Percentiles rank a stretch among this genome's conserved stretches.
Evolutionary conservation across 2,888 invertebrate species (phyloP).

Genomic region (Hirtodrosophila confusa): DNA sequence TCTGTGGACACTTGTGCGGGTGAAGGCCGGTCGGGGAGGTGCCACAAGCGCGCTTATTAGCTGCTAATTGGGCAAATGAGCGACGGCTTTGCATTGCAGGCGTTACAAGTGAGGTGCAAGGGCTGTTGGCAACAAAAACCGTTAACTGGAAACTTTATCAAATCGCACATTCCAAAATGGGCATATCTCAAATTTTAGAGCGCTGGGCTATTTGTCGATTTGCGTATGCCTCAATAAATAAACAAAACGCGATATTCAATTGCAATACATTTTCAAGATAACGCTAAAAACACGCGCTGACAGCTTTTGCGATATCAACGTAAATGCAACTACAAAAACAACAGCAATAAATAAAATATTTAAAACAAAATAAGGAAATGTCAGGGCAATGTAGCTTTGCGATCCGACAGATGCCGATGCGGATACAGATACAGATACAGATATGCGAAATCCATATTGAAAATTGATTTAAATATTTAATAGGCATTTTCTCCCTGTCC

Average conservation of each 20-base stretch:
- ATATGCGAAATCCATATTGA: slow-evolving; percentile 71
- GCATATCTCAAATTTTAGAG: background rate
- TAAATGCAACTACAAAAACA: background rate
- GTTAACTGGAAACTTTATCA: slow-evolving; percentile 2
- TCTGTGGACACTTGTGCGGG: slow-evolving; percentile 29
- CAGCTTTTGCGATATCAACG: slow-evolving; percentile 51
- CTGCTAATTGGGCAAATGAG: slow-evolving; percentile 66
- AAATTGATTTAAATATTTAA: slow-evolving; percentile 80
- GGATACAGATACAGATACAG: slow-evolving; percentile 49
- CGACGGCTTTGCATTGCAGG: slow-evolving; percentile 32
- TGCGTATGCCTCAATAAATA: slow-evolving; percentile 41
- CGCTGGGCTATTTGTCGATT: slow-evolving; percentile 1
- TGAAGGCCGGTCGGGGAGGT: slow-evolving; percentile 1
- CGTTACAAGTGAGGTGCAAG: background rate
- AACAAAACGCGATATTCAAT: slow-evolving; percentile 37
- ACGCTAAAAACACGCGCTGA: slow-evolving; percentile 43
- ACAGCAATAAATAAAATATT: slow-evolving; percentile 47
- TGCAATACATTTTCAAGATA: slow-evolving; percentile 62
- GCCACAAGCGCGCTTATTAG: slow-evolving; percentile 64
- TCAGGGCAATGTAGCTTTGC: slow-evolving; percentile 54
- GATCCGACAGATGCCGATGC: slow-evolving; percentile 48
- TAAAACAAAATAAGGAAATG: slow-evolving; percentile 30
- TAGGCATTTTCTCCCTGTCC: slow-evolving; percentile 54
- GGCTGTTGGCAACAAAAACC: background rate
- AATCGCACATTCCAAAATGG: slow-evolving; percentile 8